phyloP scores from a whole-genome alignment of 2,888 invertebrate species.

The Plagodis pulveraria region DNA sequence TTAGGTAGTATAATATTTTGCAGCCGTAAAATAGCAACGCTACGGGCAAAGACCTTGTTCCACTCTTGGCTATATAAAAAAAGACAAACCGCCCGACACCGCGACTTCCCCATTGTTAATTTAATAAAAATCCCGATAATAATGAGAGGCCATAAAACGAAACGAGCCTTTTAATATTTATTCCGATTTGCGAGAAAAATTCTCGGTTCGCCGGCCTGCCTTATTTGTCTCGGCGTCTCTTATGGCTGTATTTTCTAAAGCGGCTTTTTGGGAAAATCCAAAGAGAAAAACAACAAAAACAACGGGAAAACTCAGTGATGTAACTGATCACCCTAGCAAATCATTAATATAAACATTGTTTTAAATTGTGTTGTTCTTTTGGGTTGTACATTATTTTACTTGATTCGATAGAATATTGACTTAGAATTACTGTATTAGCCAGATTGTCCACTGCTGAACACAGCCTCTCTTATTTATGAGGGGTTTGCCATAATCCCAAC shows the following conservation, averaged over 20 bases:
- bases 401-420: background rate
- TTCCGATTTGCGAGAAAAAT: conserved; percentile 56
- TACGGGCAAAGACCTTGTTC: conserved; percentile 13
- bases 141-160: conserved; percentile 54
- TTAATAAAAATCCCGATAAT: conserved; percentile 55
- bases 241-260: conserved; percentile 61
- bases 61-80: background rate
- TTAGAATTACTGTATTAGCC: too few relatives aligned
- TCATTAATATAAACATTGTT: conserved; percentile 57
- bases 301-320: conserved; percentile 45
- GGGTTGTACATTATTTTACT: conserved; percentile 12
- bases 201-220: conserved; percentile 46
- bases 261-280: conserved; percentile 54
- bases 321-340: conserved; percentile 52
- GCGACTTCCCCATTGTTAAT: conserved; percentile 45
- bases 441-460: too few relatives aligned
- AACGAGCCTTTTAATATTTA: conserved; percentile 64
- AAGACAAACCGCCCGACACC: conserved; percentile 1
- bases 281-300: conserved; percentile 42
- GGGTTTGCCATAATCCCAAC: too few relatives aligned
- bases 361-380: conserved; percentile 41
- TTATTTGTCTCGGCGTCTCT: conserved; percentile 63
- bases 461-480: too few relatives aligned
- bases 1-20: background rate
- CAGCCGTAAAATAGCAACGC: conserved; percentile 6